These are phyloP conservation scores for Hecatera dysodea DNA, from an alignment of 2,888 invertebrate species.

Conservation along the genomic window DNA sequence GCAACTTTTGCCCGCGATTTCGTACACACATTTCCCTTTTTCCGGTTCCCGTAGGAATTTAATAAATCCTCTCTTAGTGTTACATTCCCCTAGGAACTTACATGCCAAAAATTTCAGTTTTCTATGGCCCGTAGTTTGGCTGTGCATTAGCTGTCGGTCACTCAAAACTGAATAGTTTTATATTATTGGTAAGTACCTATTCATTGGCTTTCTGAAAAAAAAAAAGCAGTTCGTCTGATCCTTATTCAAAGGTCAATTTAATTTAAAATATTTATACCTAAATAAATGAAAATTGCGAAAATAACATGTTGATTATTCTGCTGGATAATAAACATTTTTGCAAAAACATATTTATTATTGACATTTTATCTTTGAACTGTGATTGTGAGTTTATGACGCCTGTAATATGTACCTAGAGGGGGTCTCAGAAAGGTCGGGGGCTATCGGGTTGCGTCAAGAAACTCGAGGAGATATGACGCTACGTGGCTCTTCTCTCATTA, in stretches of 20 bases:
- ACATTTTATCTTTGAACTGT: conserved; percentile 37
- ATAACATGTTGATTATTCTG: conserved; percentile 24
- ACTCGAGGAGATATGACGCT: conserved; percentile 44
- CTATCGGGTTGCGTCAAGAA: conserved; percentile 71
- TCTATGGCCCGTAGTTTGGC: too few relatives aligned
- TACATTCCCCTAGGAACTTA: too few relatives aligned
- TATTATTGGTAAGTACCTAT: too few relatives aligned
- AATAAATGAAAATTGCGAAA: conserved; percentile 6
- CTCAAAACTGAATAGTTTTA: too few relatives aligned
- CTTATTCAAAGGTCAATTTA: neutral
- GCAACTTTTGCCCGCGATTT: too few relatives aligned
- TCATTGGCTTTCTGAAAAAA: neutral
- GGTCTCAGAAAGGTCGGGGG: conserved; percentile 62
- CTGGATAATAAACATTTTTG: conserved; percentile 40
- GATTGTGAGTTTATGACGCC: conserved; percentile 51
- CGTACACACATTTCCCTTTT: too few relatives aligned
- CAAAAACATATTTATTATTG: conserved; percentile 54
- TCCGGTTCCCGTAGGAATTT: too few relatives aligned
- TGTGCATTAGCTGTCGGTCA: too few relatives aligned
- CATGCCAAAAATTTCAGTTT: too few relatives aligned
- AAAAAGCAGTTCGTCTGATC: neutral
- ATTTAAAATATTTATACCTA: neutral
- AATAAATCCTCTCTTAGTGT: too few relatives aligned
- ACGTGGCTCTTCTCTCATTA: conserved; percentile 47
- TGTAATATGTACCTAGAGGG: conserved; percentile 46